A percentile compares a stretch with the other conserved stretches of the same genome.
These are phyloP conservation scores for Malurus elegans DNA, from an alignment of 2,113 vertebrate species.

Conservation along the genomic window DNA sequence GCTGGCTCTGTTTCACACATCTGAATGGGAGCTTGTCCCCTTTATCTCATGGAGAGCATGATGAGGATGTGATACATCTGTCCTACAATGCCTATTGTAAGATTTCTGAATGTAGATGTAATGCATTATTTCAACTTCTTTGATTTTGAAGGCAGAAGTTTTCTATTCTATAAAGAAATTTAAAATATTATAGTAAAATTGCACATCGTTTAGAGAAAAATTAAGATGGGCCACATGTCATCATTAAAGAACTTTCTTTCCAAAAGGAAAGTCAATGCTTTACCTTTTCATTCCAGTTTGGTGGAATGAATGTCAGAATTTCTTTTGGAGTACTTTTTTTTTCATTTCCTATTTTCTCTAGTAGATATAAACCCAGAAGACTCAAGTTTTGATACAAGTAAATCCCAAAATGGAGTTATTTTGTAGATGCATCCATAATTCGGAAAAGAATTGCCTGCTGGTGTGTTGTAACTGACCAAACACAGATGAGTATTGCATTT, in stretches of 20 bases:
- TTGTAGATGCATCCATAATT: not conserved
- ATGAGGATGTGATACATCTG: not conserved
- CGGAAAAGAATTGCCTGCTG: not conserved
- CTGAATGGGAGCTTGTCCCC: not conserved
- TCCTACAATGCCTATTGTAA: not conserved
- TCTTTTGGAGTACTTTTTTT: not conserved
- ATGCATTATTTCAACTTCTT: not conserved
- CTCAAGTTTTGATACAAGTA: not conserved
- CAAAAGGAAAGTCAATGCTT: not conserved
- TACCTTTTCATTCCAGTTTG: not conserved
- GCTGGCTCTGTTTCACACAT: not conserved
- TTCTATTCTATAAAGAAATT: not conserved
- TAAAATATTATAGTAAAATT: not conserved
- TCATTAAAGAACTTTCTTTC: not conserved
- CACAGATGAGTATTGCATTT: not conserved
- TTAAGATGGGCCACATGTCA: accelerated
- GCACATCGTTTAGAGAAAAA: not conserved
- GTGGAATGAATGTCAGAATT: not conserved
- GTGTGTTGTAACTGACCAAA: not conserved
- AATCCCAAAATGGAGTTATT: not conserved
- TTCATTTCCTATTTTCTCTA: not conserved
- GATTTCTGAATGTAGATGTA: not conserved
- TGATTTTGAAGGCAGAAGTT: not conserved
- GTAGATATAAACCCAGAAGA: not conserved
- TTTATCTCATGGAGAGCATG: accelerated